These are phyloP conservation scores for Nomada fucata DNA, from an alignment of 2,888 invertebrate genomes.

Conservation along the genomic window DNA sequence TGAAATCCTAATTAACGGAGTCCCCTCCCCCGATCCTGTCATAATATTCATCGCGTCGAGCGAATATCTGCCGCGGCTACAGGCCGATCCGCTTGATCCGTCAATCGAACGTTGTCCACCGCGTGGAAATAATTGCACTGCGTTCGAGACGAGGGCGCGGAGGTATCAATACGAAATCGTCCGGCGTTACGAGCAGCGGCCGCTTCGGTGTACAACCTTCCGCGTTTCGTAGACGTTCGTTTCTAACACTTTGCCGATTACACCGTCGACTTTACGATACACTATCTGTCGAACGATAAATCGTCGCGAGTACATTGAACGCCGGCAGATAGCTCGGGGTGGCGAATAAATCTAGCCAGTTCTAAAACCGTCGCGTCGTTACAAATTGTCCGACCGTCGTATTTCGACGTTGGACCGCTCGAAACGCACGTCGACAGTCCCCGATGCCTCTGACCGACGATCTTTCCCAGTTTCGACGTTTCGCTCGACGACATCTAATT, in stretches of 20 bases:
- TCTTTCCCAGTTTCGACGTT: conserved; percentile 38
- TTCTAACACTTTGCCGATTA: neutral
- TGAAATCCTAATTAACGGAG: conserved; percentile 17
- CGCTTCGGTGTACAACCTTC: neutral
- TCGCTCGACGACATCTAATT: conserved; percentile 47
- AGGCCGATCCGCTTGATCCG: neutral
- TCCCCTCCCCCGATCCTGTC: no score
- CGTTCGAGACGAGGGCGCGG: neutral
- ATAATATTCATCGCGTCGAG: neutral
- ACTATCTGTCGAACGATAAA: conserved; percentile 17
- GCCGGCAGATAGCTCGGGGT: conserved; percentile 7
- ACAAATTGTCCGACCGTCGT: conserved; percentile 42
- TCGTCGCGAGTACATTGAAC: conserved; percentile 15
- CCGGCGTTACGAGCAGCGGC: no score
- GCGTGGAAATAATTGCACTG: neutral
- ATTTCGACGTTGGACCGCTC: neutral
- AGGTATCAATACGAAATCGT: neutral
- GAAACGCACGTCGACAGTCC: conserved; percentile 5
- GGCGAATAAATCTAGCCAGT: conserved; percentile 35
- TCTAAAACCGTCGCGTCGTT: conserved; percentile 28
- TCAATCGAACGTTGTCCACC: neutral
- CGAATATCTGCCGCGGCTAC: neutral
- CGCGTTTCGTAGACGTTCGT: neutral
- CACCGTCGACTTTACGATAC: neutral
- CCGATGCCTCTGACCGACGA: conserved; percentile 10